Evolutionary conservation across 1,140 invertebrate genomes (phyloP).

Genomic region (Procambarus virginalis): DNA sequence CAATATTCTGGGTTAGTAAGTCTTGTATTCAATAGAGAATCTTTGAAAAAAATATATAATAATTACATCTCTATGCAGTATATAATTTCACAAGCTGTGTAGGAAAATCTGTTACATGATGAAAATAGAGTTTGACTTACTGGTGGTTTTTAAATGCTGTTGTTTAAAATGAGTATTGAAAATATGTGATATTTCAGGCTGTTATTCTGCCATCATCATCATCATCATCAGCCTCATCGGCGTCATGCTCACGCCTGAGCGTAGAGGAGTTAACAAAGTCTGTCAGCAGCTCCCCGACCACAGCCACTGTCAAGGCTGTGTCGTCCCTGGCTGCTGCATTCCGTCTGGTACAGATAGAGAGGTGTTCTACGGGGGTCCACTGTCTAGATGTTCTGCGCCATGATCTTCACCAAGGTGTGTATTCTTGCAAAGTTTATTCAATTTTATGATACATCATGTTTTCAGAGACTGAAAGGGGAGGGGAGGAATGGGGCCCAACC

Average conservation of each 20-base stretch:
- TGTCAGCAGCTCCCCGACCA: slow-evolving; percentile 19
- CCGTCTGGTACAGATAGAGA: slow-evolving; percentile 59
- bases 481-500: too few species aligned
- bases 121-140: too few species aligned
- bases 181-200: background rate
- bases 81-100: too few species aligned
- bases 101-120: too few species aligned
- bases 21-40: too few species aligned
- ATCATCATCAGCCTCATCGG: background rate
- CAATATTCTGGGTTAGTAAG: too few species aligned
- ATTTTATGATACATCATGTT: background rate
- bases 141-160: too few species aligned
- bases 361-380: slow-evolving; percentile 50
- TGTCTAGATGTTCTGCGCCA: slow-evolving; percentile 45
- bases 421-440: background rate
- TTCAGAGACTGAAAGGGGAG: too few species aligned
- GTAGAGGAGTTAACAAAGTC: background rate
- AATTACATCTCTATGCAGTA: too few species aligned
- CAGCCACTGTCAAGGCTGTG: slow-evolving; percentile 56
- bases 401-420: slow-evolving; percentile 51
- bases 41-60: too few species aligned
- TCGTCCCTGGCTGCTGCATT: slow-evolving; percentile 63
- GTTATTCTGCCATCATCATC: too few species aligned
- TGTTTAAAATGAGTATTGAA: too few species aligned
- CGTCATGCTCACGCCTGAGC: background rate